phyloP scores from a whole-genome alignment of 2,888 invertebrate species.

The Synanthedon tipuliformis region DNA sequence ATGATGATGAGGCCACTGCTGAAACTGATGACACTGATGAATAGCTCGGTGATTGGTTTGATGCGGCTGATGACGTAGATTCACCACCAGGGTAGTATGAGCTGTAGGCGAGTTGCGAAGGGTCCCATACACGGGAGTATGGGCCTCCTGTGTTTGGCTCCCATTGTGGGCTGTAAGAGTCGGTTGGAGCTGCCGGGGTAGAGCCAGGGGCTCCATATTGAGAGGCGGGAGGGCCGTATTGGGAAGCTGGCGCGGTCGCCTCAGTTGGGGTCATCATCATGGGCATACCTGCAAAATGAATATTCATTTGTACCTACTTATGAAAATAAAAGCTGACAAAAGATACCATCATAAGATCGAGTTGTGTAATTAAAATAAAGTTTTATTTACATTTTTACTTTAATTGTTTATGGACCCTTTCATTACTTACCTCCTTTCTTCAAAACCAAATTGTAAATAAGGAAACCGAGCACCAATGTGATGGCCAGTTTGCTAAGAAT shows the following conservation, averaged over 20 bases:
- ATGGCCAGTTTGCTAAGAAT: slow-evolving; percentile 87
- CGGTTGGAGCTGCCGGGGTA: slow-evolving; percentile 72
- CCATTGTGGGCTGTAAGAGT: slow-evolving; percentile 81
- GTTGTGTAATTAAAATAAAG: not conserved
- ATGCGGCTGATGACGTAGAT: slow-evolving; percentile 65
- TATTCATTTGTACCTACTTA: not conserved
- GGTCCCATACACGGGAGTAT: slow-evolving; percentile 83
- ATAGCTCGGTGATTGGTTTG: slow-evolving; percentile 66
- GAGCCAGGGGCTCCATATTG: slow-evolving; percentile 61
- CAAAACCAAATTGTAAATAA: slow-evolving; percentile 78
- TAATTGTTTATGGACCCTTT: not conserved
- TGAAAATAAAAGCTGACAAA: no score
- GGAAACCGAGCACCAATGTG: slow-evolving; percentile 82
- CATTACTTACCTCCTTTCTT: slow-evolving; percentile 77
- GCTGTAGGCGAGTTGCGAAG: slow-evolving; percentile 76
- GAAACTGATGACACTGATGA: slow-evolving; percentile 60
- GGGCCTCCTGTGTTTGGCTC: slow-evolving; percentile 79
- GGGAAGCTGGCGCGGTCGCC: slow-evolving; percentile 70
- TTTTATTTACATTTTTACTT: not conserved
- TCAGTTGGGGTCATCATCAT: slow-evolving; percentile 80
- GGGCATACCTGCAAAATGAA: slow-evolving; percentile 70
- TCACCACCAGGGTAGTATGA: slow-evolving; percentile 78
- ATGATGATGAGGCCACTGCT: slow-evolving; percentile 28
- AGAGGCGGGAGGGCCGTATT: slow-evolving; percentile 78
- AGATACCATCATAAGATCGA: no score